These are phyloP conservation scores for Bruchidius siliquastri DNA, from an alignment of 2,888 invertebrate genomes.

Conservation along the genomic window DNA sequence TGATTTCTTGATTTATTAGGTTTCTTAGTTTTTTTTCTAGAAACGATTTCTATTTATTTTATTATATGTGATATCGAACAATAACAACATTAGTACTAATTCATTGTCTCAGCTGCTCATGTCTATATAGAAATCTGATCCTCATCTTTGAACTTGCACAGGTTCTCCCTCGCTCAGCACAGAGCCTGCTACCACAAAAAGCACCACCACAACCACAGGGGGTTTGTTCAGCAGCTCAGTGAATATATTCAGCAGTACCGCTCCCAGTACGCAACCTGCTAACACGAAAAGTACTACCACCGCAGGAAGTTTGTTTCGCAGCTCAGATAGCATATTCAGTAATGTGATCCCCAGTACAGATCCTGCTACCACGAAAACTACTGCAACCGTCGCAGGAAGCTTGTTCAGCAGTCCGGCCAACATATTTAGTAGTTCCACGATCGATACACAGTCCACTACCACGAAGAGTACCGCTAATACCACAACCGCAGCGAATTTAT, in stretches of 20 bases:
- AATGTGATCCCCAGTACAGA: neutral
- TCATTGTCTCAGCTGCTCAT: no score
- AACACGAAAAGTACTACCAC: neutral
- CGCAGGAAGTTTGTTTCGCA: neutral
- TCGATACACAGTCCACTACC: neutral
- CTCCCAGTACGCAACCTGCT: neutral
- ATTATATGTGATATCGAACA: no score
- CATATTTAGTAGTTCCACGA: neutral
- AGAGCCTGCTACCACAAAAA: neutral
- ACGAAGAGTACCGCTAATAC: slow-evolving; percentile 1
- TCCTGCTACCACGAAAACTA: neutral
- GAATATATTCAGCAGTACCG: slow-evolving; percentile 3
- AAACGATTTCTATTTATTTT: no score
- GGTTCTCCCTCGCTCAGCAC: neutral
- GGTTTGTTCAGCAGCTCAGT: slow-evolving; percentile 6
- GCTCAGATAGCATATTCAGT: slow-evolving; percentile 4
- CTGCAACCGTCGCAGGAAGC: slow-evolving; percentile 2
- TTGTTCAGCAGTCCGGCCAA: slow-evolving; percentile 9
- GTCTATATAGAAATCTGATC: neutral
- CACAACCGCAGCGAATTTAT: slow-evolving; percentile 5
- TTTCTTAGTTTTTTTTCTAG: no score
- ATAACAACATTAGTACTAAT: no score
- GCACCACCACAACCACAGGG: slow-evolving; percentile 3
- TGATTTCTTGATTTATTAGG: no score
- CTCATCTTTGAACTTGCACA: neutral